These are phyloP conservation scores for Onychorhynchus coronatus DNA, from an alignment of 2,113 vertebrate species.

Conservation along the genomic window DNA sequence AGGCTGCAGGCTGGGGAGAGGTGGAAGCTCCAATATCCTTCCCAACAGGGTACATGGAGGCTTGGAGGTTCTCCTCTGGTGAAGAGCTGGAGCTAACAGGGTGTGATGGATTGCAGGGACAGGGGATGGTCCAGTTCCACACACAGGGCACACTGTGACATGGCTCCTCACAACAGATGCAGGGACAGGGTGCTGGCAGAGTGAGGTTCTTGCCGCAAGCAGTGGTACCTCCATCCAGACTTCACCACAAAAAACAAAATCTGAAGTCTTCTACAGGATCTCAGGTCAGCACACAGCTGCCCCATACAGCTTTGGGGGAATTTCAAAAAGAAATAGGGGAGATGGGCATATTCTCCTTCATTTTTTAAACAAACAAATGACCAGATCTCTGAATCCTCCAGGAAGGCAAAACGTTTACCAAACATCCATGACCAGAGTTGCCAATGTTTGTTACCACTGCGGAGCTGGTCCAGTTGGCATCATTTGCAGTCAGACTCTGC, in stretches of 20 bases:
- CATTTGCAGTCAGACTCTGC: background rate
- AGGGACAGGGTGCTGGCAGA: background rate
- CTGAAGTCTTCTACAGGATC: background rate
- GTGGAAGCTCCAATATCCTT: background rate
- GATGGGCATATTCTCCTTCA: background rate
- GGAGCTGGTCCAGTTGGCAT: background rate
- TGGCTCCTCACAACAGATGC: background rate
- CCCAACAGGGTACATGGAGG: background rate
- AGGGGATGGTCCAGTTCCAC: background rate
- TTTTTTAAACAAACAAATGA: background rate
- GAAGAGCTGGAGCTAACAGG: background rate
- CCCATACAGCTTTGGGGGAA: background rate
- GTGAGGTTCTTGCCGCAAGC: background rate
- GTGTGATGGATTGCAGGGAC: background rate
- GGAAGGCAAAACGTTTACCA: background rate
- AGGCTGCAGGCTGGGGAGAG: background rate
- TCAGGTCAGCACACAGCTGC: background rate
- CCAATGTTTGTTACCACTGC: rapidly evolving
- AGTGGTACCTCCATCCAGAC: background rate
- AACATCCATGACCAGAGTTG: background rate
- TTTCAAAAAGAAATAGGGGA: background rate
- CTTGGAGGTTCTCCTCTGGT: background rate
- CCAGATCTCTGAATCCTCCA: background rate
- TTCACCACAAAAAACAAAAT: background rate
- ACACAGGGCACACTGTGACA: background rate